Base-by-base conservation (phyloP, 2,888 invertebrate genomes). In the Nemoura dubitans region DNA sequence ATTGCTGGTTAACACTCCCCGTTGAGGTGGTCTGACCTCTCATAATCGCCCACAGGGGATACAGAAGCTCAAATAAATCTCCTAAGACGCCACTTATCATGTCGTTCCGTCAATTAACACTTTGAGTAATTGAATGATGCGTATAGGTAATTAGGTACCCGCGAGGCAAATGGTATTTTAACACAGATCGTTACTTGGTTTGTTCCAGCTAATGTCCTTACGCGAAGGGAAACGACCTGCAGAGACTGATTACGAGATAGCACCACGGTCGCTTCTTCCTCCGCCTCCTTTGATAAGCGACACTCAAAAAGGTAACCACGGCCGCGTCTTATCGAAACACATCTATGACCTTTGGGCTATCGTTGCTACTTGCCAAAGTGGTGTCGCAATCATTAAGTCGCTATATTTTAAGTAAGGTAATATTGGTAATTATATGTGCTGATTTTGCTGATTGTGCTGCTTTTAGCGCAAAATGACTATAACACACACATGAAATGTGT, bases 191-290 rank as follows among this genome's bases (percentile, higher is more conserved):
- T 59, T 59, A 21, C 1, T 59, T 28, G 16, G 27, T 27, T 89
- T 89, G 85, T 92, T 92, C 0, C 92, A 94, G 94, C 89, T 94
- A 85, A 92, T 94, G 92, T 92, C 93, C 0, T 89, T 94, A 84
- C 90, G 93, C 88, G 93, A 93, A 86, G 92, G 92, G 77, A 94
- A 94, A 90, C 76, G 87, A 16, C n/a, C 81, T 1, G 26, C 78
- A 26, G 25, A 25, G 21, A 36, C 76, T 6, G 88, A 87, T 43
- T 28, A 84, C 28, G 86, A 87, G 26, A n/a, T 86, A 28, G 82
- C 85, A 27, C 10, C 88, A 2, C 42, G 87, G 27, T 43, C 87
- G 0, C 28, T 88, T 16, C 59, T 88, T 42, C 89, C 89, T 27
- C 89, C 89, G 0, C 89, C 89, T 7, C 89, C 89, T 0, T 88